Base-by-base conservation (phyloP, 2,113 vertebrate species). In the Colistium nudipinnis region DNA sequence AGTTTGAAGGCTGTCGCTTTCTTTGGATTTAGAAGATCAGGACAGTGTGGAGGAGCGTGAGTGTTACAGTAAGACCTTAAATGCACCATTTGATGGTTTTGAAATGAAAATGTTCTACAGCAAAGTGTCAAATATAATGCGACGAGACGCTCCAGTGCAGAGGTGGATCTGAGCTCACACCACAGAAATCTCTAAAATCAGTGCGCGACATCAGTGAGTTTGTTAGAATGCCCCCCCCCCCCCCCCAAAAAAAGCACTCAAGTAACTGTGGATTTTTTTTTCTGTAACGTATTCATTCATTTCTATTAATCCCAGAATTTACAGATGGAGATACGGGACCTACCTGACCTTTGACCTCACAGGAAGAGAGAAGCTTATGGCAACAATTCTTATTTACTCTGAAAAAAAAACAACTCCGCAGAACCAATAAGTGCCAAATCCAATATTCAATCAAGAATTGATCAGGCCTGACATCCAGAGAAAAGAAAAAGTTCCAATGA, bases 1-100 rank as follows among this genome's bases (percentile, higher is more conserved):
- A 35, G 82, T 77, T 84, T 49, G 64, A 82, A 92, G 84, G 88
- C 87, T 85, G 76, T 83, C 83, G 62, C 54, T 73, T 84, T 5
- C 31, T 14, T 31, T 61, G 66, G 39, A 57, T 66, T 31, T 71
- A 70, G 70, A 80, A 80, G 70, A 63, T 81, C 39, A 25, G 66
- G 53, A 65, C 55, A 51, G 52, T 68, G 22, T 35, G 31, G 68
- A 64, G 24, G 43, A 57, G 62, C 70, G 56, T 20, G 57, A 52
- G 17, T 3, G 64, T 45, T 79, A 59, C 74, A 41, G 47, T 61
- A 5, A 72, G 33, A 70, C 61, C 43, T 77, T 69, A 47, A 77
- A 68, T 52, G 25, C 66, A 71, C 38, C 69, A 14, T 48, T 43
- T 25, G 80, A 76, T 65, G 79, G 78, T 79, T 68, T 79, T 81